A percentile compares a stretch with the other conserved stretches of the same genome.
phyloP scores from a whole-genome alignment of 2,888 invertebrate genomes.

The Zhuqinia jingwanae region DNA sequence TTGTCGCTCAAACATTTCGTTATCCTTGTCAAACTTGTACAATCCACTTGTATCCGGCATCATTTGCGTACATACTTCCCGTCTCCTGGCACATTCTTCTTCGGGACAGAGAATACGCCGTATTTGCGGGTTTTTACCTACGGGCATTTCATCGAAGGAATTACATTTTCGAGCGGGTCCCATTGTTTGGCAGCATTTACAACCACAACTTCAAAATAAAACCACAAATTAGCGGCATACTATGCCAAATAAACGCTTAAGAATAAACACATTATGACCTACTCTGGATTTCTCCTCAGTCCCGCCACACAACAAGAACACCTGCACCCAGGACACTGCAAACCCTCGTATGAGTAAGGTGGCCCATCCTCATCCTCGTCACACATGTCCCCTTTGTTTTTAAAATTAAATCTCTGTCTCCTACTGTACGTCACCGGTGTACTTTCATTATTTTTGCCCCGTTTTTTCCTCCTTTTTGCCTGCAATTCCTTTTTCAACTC shows the following conservation, averaged over 20 bases:
- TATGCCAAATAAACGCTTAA: too few relatives aligned
- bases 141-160: constrained; percentile 77
- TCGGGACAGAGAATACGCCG: constrained; percentile 45
- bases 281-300: constrained; percentile 70
- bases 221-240: constrained; percentile 37
- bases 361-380: constrained; percentile 71
- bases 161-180: constrained; percentile 62
- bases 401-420: constrained; percentile 77
- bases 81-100: constrained; percentile 39
- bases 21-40: constrained; percentile 73
- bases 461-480: not conserved
- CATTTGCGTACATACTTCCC: constrained; percentile 36
- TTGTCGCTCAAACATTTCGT: constrained; percentile 61
- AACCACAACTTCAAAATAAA: constrained; percentile 54
- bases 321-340: constrained; percentile 44
- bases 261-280: too few relatives aligned
- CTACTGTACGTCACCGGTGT: constrained; percentile 76
- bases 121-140: constrained; percentile 75
- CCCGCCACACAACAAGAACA: constrained; percentile 72
- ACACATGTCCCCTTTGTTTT: constrained; percentile 50
- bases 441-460: not conserved
- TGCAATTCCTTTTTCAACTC: constrained; percentile 36
- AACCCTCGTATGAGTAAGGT: constrained; percentile 66
- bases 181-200: constrained; percentile 68
- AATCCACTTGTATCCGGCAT: constrained; percentile 73